These are phyloP conservation scores for Drosophila prolongata DNA, from an alignment of 2,888 invertebrate genomes.

Conservation along the genomic window DNA sequence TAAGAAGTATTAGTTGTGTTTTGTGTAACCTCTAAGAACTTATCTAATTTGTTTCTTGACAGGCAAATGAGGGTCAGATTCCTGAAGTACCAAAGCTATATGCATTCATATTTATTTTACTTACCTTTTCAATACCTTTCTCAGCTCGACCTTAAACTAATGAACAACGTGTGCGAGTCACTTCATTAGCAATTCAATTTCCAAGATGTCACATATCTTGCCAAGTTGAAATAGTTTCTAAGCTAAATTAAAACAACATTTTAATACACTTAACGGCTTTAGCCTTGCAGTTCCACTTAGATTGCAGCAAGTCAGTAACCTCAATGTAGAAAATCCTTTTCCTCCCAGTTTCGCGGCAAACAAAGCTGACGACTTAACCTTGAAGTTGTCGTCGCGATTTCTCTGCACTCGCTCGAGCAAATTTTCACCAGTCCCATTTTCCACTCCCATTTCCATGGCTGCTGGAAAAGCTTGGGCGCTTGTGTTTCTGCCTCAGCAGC, in stretches of 20 bases:
- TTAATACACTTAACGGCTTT: conserved; percentile 42
- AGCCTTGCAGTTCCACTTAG: conserved; percentile 37
- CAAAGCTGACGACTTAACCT: conserved; percentile 63
- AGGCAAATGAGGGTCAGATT: too few relatives aligned
- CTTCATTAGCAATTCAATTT: conserved; percentile 29
- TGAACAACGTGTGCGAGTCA: conserved; percentile 7
- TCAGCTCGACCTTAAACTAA: neutral
- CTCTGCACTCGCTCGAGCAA: conserved; percentile 23
- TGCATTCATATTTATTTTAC: neutral
- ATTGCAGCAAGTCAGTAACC: conserved; percentile 33
- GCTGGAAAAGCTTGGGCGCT: conserved; percentile 8
- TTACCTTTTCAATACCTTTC: neutral
- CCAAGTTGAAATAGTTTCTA: conserved; percentile 16
- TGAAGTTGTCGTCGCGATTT: conserved; percentile 51
- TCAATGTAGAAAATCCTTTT: conserved; percentile 33
- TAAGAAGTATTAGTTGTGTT: too few relatives aligned
- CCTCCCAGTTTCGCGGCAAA: conserved; percentile 18
- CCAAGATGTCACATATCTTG: conserved; percentile 22
- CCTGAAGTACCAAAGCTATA: neutral
- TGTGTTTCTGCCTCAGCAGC: conserved; percentile 31
- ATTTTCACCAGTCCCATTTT: conserved; percentile 6
- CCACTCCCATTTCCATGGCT: conserved; percentile 7
- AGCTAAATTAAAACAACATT: conserved; percentile 46
- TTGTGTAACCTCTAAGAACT: too few relatives aligned
- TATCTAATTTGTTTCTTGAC: neutral